These are phyloP conservation scores for Gallinago paraguaiae DNA, from an alignment of 2,113 vertebrate species.

Conservation along the genomic window DNA sequence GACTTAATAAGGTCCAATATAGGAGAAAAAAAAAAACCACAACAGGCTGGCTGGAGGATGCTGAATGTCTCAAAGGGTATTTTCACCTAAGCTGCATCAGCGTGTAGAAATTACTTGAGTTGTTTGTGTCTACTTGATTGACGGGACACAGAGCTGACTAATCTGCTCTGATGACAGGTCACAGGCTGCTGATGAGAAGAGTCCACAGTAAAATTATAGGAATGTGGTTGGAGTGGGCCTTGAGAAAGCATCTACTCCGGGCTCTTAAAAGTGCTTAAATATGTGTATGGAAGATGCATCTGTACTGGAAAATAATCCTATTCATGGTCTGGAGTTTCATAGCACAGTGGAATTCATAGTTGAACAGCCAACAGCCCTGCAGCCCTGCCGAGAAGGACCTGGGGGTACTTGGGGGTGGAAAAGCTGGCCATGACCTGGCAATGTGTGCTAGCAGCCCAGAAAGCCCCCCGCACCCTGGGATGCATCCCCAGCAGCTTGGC, in stretches of 20 bases:
- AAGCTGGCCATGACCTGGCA: not conserved
- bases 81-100: not conserved
- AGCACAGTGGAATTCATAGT: not conserved
- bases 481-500: rapidly evolving
- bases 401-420: not conserved
- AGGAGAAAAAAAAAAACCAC: not conserved
- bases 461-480: not conserved
- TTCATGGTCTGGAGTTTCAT: not conserved
- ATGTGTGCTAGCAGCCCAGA: rapidly evolving
- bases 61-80: not conserved
- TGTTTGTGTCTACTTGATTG: not conserved
- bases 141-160: not conserved
- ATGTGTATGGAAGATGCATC: not conserved
- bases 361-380: not conserved
- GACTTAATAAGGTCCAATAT: not conserved
- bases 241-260: not conserved
- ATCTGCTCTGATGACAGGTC: not conserved
- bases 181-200: not conserved
- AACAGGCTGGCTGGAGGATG: not conserved
- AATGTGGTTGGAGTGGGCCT: not conserved
- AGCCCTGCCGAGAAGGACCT: not conserved
- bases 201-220: not conserved
- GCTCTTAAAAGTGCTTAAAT: not conserved
- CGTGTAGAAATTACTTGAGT: not conserved
- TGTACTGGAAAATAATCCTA: not conserved